phyloP scores from a whole-genome alignment of 30 jellyfish, hydroid and myxozoan genomes.

The Aurelia aurita region DNA sequence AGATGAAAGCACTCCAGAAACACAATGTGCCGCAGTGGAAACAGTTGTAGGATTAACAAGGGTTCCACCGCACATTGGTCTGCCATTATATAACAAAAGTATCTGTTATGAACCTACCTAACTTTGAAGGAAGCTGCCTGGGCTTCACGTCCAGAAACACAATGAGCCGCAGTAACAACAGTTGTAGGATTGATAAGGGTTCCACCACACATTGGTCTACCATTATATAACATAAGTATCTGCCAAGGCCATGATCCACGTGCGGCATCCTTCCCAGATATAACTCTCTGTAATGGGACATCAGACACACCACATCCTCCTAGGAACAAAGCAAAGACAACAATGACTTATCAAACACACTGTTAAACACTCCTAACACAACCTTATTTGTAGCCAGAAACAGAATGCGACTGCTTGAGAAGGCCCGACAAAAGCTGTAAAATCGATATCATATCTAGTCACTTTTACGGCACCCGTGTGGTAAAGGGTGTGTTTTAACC shows the following conservation, averaged over 20 bases:
- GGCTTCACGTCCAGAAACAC: slow-evolving; percentile 67
- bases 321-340: neutral
- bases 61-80: slow-evolving; percentile 92
- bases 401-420: no score
- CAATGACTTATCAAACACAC: no score
- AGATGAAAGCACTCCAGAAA: slow-evolving; percentile 1
- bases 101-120: slow-evolving; percentile 56
- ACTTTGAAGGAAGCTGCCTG: slow-evolving; percentile 17
- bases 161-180: slow-evolving; percentile 90
- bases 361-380: no score
- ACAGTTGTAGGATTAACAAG: slow-evolving; percentile 67
- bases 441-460: no score
- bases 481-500: no score
- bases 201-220: slow-evolving; percentile 90
- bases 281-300: slow-evolving; percentile 59
- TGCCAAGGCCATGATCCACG: slow-evolving; percentile 97
- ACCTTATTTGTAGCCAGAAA: no score
- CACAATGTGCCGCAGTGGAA: slow-evolving; percentile 89
- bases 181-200: slow-evolving; percentile 66
- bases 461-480: no score
- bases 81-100: slow-evolving; percentile 25
- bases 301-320: slow-evolving; percentile 73
- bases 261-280: slow-evolving; percentile 70
- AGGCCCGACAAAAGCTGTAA: no score
- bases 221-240: slow-evolving; percentile 39